Base-by-base conservation (phyloP, 2,797 vertebrate genomes). In the Tolypeutes matacus region DNA sequence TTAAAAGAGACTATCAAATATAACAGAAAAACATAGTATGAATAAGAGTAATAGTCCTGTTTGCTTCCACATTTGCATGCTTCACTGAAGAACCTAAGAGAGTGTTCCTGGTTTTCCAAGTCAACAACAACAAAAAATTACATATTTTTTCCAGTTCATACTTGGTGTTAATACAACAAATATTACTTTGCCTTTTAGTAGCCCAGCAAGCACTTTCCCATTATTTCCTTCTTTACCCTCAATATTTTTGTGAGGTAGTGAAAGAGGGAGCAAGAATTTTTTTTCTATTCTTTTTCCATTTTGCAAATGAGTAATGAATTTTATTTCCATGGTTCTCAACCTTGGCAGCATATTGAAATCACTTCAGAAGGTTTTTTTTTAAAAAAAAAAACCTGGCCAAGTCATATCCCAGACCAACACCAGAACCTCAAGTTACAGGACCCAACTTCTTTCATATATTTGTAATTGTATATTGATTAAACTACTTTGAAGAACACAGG, bases 181-280 rank as follows among this genome's bases (percentile, higher is more conserved):
- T 58, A 85, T 25, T 64, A 77, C 39, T 85, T 81, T 65, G n/a
- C 25, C 56, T 93, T 80, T 94, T 81, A 72, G 51, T 17, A 94
- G 86, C 72, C 17, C 17, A 90, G 92, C 80, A 89, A 93, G 46
- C 39, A 64, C 42, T 77, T 90, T 62, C 34, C 11, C 31, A 31
- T 42, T 80, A 65, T 53, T 86, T 67, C 92, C 83, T 78, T 67
- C 51, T 81, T 94, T 76, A 67, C 75, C 67, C 72, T 97, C 92
- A 93, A 83, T 92, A 91, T 70, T 83, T 60, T 70, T 91, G 60
- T 96, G 90, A 96, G 92, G 94, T 93, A 96, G 92, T 85, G 46
- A 94, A 97, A 86, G 86, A 96, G 83, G 88, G 83, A 96, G 80
- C 85, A 93, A 94, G 64, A 72, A 58, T 39, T 39, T 39, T 39